Evolutionary conservation across 2,113 vertebrate species (phyloP).

Genomic region (Phylloscopus whistleri): DNA sequence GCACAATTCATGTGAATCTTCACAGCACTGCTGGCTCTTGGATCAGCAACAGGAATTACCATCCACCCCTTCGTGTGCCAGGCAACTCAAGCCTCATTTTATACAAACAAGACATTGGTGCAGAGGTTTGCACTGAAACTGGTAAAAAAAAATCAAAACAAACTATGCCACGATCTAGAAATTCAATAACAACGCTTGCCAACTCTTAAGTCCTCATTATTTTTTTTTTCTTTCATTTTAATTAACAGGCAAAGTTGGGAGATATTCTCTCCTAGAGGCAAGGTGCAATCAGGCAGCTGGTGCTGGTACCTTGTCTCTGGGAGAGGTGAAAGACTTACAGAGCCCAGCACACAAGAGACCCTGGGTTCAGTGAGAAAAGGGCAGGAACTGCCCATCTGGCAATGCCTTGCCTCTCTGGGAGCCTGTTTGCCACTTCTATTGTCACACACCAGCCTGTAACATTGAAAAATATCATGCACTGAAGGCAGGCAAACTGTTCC

Average conservation of each 20-base stretch:
- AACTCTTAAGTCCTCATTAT: fast-evolving
- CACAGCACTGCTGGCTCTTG: background rate
- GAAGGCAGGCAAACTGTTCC: background rate
- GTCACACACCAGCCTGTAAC: background rate
- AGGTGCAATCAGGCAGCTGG: background rate
- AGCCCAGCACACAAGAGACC: background rate
- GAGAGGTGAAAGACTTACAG: background rate
- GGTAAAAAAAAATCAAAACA: background rate
- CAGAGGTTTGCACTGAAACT: background rate
- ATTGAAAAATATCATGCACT: background rate
- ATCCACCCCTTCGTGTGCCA: background rate
- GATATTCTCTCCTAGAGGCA: background rate
- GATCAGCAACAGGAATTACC: background rate
- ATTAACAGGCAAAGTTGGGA: background rate
- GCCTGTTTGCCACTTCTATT: background rate
- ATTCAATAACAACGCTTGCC: background rate
- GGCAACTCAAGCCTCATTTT: background rate
- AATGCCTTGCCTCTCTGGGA: background rate
- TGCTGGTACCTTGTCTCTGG: background rate
- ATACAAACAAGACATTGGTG: background rate
- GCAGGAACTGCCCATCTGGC: background rate
- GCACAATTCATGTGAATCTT: background rate
- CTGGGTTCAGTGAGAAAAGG: background rate
- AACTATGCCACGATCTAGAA: background rate
- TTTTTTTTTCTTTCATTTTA: background rate